Conservation (phyloP, 2,888 invertebrate species). For the Amphipyra tragopoginis region DNA sequence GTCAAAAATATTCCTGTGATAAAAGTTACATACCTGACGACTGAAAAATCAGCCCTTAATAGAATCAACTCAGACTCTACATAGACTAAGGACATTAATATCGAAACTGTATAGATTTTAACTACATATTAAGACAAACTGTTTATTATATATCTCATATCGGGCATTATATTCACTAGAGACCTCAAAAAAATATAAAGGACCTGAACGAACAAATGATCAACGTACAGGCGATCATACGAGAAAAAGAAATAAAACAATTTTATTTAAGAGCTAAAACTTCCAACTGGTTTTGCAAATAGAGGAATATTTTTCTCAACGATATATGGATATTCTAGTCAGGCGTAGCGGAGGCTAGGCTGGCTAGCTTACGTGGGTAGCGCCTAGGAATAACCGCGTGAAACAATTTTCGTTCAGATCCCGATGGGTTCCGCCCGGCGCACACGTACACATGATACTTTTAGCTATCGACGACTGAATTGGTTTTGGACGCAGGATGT, state of each 20-base stretch:
- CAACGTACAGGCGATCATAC: conserved; percentile 46
- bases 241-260: conserved; percentile 39
- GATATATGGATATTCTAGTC: conserved; percentile 33
- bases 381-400: conserved; percentile 40
- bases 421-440: conserved; percentile 10
- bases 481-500: conserved; percentile 13
- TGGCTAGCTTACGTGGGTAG: conserved; percentile 32
- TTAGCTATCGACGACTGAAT: conserved; percentile 7
- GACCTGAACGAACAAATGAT: conserved; percentile 53
- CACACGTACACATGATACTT: conserved; percentile 16
- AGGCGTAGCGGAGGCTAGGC: conserved; percentile 7
- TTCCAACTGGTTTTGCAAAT: conserved; percentile 50
- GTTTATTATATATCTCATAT: conserved; percentile 14
- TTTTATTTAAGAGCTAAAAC: conserved; percentile 44
- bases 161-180: conserved; percentile 31
- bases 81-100: too few relatives aligned
- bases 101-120: conserved; percentile 35
- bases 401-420: conserved; percentile 41
- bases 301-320: conserved; percentile 41
- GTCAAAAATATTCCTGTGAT: too few relatives aligned
- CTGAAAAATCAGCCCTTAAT: too few relatives aligned
- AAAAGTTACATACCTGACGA: too few relatives aligned
- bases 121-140: conserved; percentile 23
- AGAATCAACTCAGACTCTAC: too few relatives aligned
- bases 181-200: conserved; percentile 50